Conservation (phyloP, 2,888 invertebrate genomes). For the Tetranychus truncatus region DNA sequence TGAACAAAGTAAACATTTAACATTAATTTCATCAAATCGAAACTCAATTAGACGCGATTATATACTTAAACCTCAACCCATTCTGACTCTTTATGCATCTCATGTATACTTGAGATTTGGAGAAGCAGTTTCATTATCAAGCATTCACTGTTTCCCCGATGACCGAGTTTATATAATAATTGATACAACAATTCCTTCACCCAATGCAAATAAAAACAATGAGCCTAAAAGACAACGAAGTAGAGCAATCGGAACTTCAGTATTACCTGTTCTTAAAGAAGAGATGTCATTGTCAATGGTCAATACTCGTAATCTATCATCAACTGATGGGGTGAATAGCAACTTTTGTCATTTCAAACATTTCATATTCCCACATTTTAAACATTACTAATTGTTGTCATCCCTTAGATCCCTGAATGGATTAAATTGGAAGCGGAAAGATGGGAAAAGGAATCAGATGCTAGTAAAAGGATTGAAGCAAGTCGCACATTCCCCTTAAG, state of each 20-base stretch:
- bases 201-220: not conserved
- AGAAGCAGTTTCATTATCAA: not conserved
- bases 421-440: constrained; percentile 4
- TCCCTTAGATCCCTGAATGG: constrained; percentile 15
- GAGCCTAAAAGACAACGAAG: not conserved
- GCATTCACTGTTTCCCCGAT: constrained; percentile 11
- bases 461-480: not conserved
- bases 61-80: constrained; percentile 21
- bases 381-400: not conserved
- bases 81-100: constrained; percentile 19
- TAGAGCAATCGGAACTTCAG: not conserved
- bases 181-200: constrained; percentile 16
- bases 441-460: not conserved
- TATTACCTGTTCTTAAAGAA: not conserved
- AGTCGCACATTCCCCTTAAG: not conserved
- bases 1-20: constrained; percentile 11
- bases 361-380: no score
- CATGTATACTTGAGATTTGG: constrained; percentile 11
- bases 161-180: constrained; percentile 16
- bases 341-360: not conserved
- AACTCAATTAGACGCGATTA: constrained; percentile 8
- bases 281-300: not conserved
- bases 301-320: not conserved
- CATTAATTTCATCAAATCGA: constrained; percentile 8
- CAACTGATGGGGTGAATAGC: not conserved